phyloP scores from a whole-genome alignment of 2,797 vertebrate genomes.

The Arnoldichthys spilopterus region DNA sequence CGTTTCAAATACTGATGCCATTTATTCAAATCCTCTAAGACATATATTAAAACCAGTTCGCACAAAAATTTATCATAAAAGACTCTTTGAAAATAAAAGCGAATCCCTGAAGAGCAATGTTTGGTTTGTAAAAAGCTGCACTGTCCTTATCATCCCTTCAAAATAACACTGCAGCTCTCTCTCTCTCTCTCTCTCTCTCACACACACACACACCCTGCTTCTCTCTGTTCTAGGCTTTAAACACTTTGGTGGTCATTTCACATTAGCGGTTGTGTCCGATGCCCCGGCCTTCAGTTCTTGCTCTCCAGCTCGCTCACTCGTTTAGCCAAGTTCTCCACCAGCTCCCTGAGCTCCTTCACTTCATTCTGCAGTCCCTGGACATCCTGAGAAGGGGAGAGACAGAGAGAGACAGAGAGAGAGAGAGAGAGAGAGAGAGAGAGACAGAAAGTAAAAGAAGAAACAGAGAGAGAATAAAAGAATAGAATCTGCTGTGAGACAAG shows the following conservation, averaged over 20 bases:
- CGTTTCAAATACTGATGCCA: conserved; percentile 66
- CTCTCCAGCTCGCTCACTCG: conserved; percentile 75
- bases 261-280: not conserved
- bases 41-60: conserved; percentile 72
- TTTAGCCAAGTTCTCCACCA: conserved; percentile 72
- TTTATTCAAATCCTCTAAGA: conserved; percentile 71
- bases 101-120: conserved; percentile 41
- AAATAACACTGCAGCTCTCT: not conserved
- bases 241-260: not conserved
- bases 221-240: conserved; percentile 11
- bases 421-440: conserved; percentile 6
- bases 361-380: conserved; percentile 74
- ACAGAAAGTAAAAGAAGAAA: not conserved
- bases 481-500: too few relatives aligned
- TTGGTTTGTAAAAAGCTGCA: conserved; percentile 44
- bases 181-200: not conserved
- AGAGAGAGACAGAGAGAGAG: conserved; percentile 12
- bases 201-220: conserved; percentile 2
- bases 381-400: conserved; percentile 64
- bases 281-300: conserved; percentile 63
- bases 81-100: conserved; percentile 47
- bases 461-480: conserved; percentile 45
- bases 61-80: conserved; percentile 51
- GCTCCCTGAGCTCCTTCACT: conserved; percentile 73
- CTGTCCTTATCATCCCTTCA: not conserved